phyloP scores from a whole-genome alignment of 2,888 invertebrate species.

The Scelioninae gen. 1 region DNA sequence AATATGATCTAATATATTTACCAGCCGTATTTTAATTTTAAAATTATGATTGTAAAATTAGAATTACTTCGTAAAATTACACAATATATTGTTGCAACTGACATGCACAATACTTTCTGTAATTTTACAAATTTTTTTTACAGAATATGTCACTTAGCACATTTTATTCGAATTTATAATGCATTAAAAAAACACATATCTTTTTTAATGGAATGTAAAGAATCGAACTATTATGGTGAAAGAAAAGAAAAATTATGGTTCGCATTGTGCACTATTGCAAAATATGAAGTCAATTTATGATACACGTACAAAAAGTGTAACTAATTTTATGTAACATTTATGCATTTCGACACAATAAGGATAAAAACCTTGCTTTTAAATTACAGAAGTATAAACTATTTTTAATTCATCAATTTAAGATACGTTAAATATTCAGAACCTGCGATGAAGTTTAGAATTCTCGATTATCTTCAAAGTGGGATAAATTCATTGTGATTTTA shows the following conservation, averaged over 20 bases:
- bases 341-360: not conserved
- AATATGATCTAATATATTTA: too few relatives aligned
- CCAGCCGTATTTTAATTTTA: too few relatives aligned
- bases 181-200: constrained; percentile 19
- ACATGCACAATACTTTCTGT: too few relatives aligned
- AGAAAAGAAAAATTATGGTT: not conserved
- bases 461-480: not conserved
- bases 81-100: too few relatives aligned
- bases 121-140: too few relatives aligned
- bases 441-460: too few relatives aligned
- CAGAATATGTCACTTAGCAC: constrained; percentile 55
- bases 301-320: not conserved
- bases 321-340: not conserved
- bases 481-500: constrained; percentile 26
- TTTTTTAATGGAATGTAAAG: constrained; percentile 25
- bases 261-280: not conserved
- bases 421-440: not conserved
- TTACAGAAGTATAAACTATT: not conserved
- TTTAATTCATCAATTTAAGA: not conserved
- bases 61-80: too few relatives aligned
- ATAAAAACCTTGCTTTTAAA: too few relatives aligned
- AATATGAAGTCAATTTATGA: too few relatives aligned
- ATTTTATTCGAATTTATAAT: constrained; percentile 46
- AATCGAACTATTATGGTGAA: constrained; percentile 3
- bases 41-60: too few relatives aligned